phyloP scores from a whole-genome alignment of 2,888 invertebrate species.

The Hypselothyrea guttata region DNA sequence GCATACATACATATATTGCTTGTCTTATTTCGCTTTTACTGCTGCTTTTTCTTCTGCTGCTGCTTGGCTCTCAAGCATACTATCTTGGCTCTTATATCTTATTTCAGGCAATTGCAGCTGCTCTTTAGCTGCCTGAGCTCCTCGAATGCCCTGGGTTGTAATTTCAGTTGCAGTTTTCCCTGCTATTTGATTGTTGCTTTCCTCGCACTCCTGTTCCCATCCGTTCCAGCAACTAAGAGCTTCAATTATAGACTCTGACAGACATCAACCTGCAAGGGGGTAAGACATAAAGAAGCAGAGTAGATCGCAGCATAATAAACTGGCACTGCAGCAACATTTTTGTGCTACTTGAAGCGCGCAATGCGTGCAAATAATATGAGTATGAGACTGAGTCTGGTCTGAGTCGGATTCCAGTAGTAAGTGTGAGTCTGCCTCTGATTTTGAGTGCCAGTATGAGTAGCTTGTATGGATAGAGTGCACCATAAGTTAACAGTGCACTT shows the following conservation, averaged over 20 bases:
- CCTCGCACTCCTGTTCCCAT: conserved; percentile 11
- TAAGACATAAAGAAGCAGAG: neutral
- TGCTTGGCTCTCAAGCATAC: conserved; percentile 27
- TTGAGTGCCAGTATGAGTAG: conserved; percentile 10
- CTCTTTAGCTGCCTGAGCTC: conserved; percentile 18
- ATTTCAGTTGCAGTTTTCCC: conserved; percentile 68
- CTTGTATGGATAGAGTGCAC: neutral
- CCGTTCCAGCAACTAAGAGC: conserved; percentile 55
- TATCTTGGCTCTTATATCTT: conserved; percentile 59
- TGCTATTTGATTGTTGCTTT: conserved; percentile 64
- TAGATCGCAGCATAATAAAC: neutral
- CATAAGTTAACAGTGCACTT: conserved; percentile 21
- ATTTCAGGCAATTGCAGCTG: conserved; percentile 59
- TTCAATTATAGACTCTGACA: conserved; percentile 68
- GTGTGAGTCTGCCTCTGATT: conserved; percentile 6
- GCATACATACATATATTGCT: conserved; percentile 49
- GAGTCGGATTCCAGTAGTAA: too few species aligned
- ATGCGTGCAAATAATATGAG: conserved; percentile 34
- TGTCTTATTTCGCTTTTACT: conserved; percentile 48
- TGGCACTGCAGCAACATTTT: conserved; percentile 39
- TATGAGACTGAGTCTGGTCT: conserved; percentile 11
- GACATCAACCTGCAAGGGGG: conserved; percentile 19
- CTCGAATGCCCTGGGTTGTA: conserved; percentile 62
- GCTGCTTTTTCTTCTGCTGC: too few species aligned
- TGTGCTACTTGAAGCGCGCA: conserved; percentile 53